These are phyloP conservation scores for Enteromius fasciolatus DNA, from an alignment of 2,797 vertebrate genomes.

Conservation along the genomic window DNA sequence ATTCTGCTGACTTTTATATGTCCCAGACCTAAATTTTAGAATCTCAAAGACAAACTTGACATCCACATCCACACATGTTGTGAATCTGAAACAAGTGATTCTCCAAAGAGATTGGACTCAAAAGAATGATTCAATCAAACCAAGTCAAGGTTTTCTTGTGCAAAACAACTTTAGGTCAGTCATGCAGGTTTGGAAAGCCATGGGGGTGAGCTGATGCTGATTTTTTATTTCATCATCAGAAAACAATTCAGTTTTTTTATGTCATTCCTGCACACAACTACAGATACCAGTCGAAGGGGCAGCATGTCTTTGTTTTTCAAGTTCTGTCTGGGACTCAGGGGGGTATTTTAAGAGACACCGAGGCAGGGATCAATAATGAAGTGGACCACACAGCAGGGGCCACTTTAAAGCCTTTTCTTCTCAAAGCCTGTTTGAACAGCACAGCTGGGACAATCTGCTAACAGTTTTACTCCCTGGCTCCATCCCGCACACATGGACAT, in stretches of 20 bases:
- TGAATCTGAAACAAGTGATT: not conserved
- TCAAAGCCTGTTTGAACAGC: slow-evolving; percentile 47
- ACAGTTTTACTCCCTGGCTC: slow-evolving; percentile 42
- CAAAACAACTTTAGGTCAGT: not conserved
- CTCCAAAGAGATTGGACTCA: not conserved
- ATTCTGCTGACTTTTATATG: not conserved
- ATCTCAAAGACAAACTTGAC: not conserved
- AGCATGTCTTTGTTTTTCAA: slow-evolving; percentile 24
- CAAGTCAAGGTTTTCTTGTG: not conserved
- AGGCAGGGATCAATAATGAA: slow-evolving; percentile 64
- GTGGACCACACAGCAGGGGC: slow-evolving; percentile 48
- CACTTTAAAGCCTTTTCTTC: slow-evolving; percentile 48
- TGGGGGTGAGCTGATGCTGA: not conserved
- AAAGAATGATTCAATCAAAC: not conserved
- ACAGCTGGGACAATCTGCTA: slow-evolving; percentile 48
- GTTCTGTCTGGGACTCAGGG: slow-evolving; percentile 13
- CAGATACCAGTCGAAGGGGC: not conserved
- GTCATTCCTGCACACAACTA: slow-evolving; percentile 33
- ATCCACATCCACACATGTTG: not conserved
- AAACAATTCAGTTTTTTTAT: not conserved
- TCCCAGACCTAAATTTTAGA: too few species aligned
- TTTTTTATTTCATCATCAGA: not conserved
- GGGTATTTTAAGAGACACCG: slow-evolving; percentile 29
- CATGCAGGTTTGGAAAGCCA: slow-evolving; percentile 2
- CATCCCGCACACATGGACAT: slow-evolving; percentile 41